Conservation (phyloP, 23 tunicate species). For the Corella eumyota region DNA sequence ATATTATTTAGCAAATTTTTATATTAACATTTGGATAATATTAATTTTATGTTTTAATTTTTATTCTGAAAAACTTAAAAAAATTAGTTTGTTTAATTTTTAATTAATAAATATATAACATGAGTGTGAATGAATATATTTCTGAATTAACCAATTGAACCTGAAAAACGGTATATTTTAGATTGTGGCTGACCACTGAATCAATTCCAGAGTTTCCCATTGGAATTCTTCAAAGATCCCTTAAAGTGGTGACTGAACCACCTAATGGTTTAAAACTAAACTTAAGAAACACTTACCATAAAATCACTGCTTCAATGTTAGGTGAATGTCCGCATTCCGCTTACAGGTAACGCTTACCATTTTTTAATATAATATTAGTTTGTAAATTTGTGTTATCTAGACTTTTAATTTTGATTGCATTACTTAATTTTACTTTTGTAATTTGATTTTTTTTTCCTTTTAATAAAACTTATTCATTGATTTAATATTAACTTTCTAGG, state of each 20-base stretch:
- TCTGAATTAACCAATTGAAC: too few relatives aligned
- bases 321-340: constrained; percentile 92
- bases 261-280: constrained; percentile 98
- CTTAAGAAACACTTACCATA: constrained; percentile 88
- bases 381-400: too few relatives aligned
- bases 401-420: neutral
- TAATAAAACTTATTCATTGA: neutral
- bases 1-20: too few relatives aligned
- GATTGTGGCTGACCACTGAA: constrained; percentile 98
- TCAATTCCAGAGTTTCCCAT: constrained; percentile 98
- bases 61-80: too few relatives aligned
- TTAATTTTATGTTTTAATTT: too few relatives aligned
- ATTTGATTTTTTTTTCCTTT: neutral
- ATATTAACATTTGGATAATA: too few relatives aligned
- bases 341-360: constrained; percentile 51
- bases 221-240: constrained; percentile 91
- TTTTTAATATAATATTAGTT: too few relatives aligned
- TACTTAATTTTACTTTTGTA: neutral
- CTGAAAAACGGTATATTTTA: too few relatives aligned
- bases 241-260: constrained; percentile 99
- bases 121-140: too few relatives aligned
- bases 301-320: constrained; percentile 76
- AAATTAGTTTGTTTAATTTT: too few relatives aligned
- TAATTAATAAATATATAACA: too few relatives aligned
- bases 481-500: too few relatives aligned